A percentile compares a stretch with the other conserved stretches of the same genome.
phyloP scores from a whole-genome alignment of 2,797 vertebrate genomes.

The Liparis tanakae region DNA sequence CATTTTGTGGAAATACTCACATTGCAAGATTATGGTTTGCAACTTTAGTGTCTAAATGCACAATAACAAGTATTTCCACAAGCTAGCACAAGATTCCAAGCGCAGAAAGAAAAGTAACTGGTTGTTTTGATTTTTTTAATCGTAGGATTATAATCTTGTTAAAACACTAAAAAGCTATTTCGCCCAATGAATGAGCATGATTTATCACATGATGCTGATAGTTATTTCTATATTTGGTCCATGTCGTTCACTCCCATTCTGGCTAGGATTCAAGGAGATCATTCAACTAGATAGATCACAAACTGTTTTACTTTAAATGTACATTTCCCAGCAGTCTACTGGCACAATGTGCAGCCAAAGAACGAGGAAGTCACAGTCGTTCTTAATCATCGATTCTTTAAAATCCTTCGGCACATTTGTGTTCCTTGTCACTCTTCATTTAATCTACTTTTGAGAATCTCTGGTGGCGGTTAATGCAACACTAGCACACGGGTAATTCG shows the following conservation, averaged over 20 bases:
- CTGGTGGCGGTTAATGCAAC: not conserved
- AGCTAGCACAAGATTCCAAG: not conserved
- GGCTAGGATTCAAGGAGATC: not conserved
- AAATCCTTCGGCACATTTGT: not conserved
- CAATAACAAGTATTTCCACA: not conserved
- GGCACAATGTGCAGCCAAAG: not conserved
- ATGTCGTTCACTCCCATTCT: not conserved
- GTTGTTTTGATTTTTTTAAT: too few species aligned
- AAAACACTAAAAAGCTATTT: not conserved
- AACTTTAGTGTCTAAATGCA: not conserved
- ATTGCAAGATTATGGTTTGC: not conserved
- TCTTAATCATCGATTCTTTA: not conserved
- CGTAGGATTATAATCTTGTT: not conserved
- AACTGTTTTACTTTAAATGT: not conserved
- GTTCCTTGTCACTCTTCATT: not conserved
- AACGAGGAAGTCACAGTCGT: not conserved
- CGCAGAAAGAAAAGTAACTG: not conserved
- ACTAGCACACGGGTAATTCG: not conserved
- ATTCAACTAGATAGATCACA: not conserved
- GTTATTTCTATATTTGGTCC: not conserved
- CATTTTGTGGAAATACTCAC: conserved; percentile 6
- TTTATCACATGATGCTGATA: not conserved
- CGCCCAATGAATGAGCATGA: not conserved
- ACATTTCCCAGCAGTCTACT: not conserved
- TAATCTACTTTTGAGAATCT: not conserved